Base-by-base conservation (phyloP, 2,888 invertebrate genomes). In the Oscheius myriophilus region DNA sequence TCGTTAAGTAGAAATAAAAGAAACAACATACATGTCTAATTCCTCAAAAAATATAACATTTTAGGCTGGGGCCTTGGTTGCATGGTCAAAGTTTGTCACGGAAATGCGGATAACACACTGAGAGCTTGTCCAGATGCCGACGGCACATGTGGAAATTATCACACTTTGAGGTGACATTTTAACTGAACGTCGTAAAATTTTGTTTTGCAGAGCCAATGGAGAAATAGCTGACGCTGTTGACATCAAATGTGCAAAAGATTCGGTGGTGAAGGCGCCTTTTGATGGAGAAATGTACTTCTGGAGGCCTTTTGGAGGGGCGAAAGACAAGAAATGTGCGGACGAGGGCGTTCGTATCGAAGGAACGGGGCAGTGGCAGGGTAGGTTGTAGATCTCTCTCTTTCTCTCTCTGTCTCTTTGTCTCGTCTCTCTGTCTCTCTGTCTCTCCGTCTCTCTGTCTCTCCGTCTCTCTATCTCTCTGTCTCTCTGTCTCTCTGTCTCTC, bases 341-440 rank as follows among this genome's bases (percentile, higher is more conserved):
- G 75, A 80, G 52, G 86, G 86, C 39, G 83, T 82, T 9, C 69
- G 78, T 46, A 83, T 86, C 58, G 83, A 86, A 54, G 86, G 86
- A 62, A 78, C 76, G 12, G 86, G 86, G 18, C 83, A 84, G 57
- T 86, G 86, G 86, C 80, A 82, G 65, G 86, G 86, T 76, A 42
- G 12, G 46, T 2, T 26, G 12, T 14, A 21, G 3, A 6, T 53
- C 16, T 18, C 18, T 46, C n/a, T 46, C 18, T n/a, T 12, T 43
- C 14, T 21, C 11, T 12, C 16, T 18, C n/a, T n/a, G n/a, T n/a
- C 16, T 42, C 6, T 26, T 16, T 14, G 6, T 16, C 53, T 53
- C 16, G 3, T 18, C 18, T 46, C n/a, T 46, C 18, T n/a, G 14
- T n/a, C n/a, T n/a, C n/a, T n/a, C n/a, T n/a, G n/a, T n/a, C n/a